Evolutionary conservation across 2,797 vertebrate genomes (phyloP), one percentile per base, ranked within the genome.

Genomic region (Spatula clypeata): DNA sequence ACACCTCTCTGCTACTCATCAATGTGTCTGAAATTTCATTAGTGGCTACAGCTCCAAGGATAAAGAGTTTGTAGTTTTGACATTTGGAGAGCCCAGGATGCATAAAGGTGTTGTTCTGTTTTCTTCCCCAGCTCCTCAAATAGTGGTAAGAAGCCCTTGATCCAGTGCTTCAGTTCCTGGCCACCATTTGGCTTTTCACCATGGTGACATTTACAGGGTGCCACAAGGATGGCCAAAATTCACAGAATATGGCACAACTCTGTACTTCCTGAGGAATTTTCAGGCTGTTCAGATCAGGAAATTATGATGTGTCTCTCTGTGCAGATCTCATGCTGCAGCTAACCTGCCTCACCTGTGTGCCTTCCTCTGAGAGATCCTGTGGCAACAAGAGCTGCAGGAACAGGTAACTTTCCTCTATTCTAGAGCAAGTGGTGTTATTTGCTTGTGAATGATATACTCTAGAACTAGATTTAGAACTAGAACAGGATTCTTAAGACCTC

Each of bases 251-350:
- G 34, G 3, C 19, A 49, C 4, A 60, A 20, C 9, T 64, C n/a
- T 47, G 4, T 32, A 34, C 3, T 90, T 79, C 19, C 49, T 57
- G 40, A 4, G 15, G 61, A 71, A 60, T 67, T 60, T 82, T 3
- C 2, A 29, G 13, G 60, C 18, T 38, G 9, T 31, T 29, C 34
- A 70, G 67, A 38, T 51, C 34, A 6, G 27, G 17, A 91, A 73
- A 67, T 64, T 20, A 58, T 71, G 60, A 58, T 31, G 5, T 57
- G 32, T 0, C 11, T 49, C 21, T 38, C 32, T 40, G 4, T 31
- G 20, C 4, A 20, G 20, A 51, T 81, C 27, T 79, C 1, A 1
- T 4, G 1, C 3, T 45, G 11, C 9, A 73, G 5, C 24, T 13
- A 88, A 9, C 1, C 21, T 79, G 24, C 1, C 13, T 54, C 27